phyloP scores from a whole-genome alignment of 2,113 vertebrate genomes.

The Polypterus senegalus region DNA sequence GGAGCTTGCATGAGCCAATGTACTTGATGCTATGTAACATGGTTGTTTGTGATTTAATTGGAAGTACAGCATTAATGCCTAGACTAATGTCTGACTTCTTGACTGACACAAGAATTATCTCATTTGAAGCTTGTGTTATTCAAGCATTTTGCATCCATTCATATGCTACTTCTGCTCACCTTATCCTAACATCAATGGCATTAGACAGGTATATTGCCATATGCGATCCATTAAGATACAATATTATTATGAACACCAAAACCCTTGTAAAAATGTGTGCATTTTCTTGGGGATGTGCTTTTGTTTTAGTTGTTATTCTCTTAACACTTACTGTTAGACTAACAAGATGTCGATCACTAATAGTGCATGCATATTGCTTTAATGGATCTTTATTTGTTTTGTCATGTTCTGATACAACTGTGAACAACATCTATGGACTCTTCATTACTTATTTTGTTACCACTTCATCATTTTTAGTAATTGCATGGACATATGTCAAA shows the following conservation, averaged over 20 bases:
- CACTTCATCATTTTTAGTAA: constrained; percentile 33
- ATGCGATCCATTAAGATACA: constrained; percentile 44
- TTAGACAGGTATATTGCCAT: constrained; percentile 54
- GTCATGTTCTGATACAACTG: constrained; percentile 31
- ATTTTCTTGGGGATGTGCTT: constrained; percentile 41
- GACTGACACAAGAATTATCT: constrained; percentile 27
- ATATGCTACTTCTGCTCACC: constrained; percentile 43
- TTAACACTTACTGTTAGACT: constrained; percentile 39
- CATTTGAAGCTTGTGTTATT: constrained; percentile 45
- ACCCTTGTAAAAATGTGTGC: constrained; percentile 25
- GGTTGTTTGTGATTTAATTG: constrained; percentile 47
- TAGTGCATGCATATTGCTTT: constrained; percentile 46
- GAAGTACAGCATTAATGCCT: constrained; percentile 44
- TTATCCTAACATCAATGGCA: constrained; percentile 52
- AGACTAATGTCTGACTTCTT: constrained; percentile 46
- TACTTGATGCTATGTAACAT: constrained; percentile 51
- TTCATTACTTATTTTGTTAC: constrained; percentile 41
- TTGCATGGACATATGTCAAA: constrained; percentile 41
- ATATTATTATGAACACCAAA: constrained; percentile 36
- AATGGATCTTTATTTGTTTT: constrained; percentile 49
- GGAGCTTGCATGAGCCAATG: constrained; percentile 50
- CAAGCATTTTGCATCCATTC: constrained; percentile 49
- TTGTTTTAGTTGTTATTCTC: constrained; percentile 29
- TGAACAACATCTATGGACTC: constrained; percentile 42
- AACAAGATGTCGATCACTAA: constrained; percentile 30